phyloP scores from a whole-genome alignment of 2,888 invertebrate genomes.

The Fragum sueziense region DNA sequence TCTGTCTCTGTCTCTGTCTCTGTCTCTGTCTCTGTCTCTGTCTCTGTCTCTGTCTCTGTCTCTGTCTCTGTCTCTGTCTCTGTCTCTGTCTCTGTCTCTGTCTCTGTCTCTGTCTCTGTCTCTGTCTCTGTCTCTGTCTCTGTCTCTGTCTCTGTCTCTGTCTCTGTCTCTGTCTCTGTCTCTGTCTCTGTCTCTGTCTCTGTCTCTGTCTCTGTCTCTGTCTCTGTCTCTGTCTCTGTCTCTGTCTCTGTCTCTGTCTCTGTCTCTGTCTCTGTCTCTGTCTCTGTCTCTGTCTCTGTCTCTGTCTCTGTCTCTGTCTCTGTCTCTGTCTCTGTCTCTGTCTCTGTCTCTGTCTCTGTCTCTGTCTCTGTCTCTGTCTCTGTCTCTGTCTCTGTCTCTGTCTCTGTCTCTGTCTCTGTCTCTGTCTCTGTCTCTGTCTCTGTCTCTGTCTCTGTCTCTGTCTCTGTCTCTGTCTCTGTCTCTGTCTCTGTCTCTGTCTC shows the following conservation, averaged over 20 bases:
- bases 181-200: slow-evolving; percentile 5
- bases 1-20: slow-evolving; percentile 8
- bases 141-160: slow-evolving; percentile 23
- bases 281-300: slow-evolving; percentile 20
- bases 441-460: slow-evolving; percentile 16
- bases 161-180: slow-evolving; percentile 22
- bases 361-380: slow-evolving; percentile 16
- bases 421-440: slow-evolving; percentile 8
- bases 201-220: slow-evolving; percentile 19
- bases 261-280: not conserved
- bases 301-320: slow-evolving; percentile 14
- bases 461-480: slow-evolving; percentile 6
- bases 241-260: slow-evolving; percentile 31
- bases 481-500: slow-evolving; percentile 30
- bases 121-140: slow-evolving; percentile 16
- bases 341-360: not conserved
- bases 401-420: slow-evolving; percentile 30
- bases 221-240: slow-evolving; percentile 16
- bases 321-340: slow-evolving; percentile 32
- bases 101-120: slow-evolving; percentile 11
- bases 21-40: slow-evolving; percentile 16
- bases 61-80: slow-evolving; percentile 30
- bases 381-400: slow-evolving; percentile 14
- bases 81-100: slow-evolving; percentile 14
- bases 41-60: slow-evolving; percentile 6